phyloP scores from a whole-genome alignment of 2,888 invertebrate species.

The Hoplodrina blanda region DNA sequence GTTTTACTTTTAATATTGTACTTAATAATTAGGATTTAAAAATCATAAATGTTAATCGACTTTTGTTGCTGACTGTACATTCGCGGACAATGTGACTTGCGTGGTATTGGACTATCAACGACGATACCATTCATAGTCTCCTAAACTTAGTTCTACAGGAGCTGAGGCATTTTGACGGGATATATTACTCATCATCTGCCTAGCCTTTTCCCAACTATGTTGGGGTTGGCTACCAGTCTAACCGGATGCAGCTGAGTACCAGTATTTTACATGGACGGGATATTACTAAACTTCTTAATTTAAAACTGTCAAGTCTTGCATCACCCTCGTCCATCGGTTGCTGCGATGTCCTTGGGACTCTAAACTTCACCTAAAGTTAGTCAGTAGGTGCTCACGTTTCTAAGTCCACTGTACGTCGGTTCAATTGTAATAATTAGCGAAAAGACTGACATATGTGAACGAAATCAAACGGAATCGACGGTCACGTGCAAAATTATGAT shows the following conservation, averaged over 20 bases:
- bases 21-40: too few relatives aligned
- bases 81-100: too few relatives aligned
- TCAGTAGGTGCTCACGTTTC: conserved; percentile 62
- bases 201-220: too few relatives aligned
- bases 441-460: conserved; percentile 84
- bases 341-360: conserved; percentile 54
- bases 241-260: too few relatives aligned
- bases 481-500: conserved; percentile 79
- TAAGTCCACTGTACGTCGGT: conserved; percentile 62
- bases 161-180: too few relatives aligned
- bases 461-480: conserved; percentile 74
- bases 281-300: conserved; percentile 41
- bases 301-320: conserved; percentile 21
- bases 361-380: conserved; percentile 58
- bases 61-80: too few relatives aligned
- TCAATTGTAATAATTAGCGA: conserved; percentile 71
- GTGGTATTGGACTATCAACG: too few relatives aligned
- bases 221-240: too few relatives aligned
- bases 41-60: too few relatives aligned
- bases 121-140: too few relatives aligned
- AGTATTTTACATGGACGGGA: conserved; percentile 17
- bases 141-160: background rate
- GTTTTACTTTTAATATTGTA: too few relatives aligned
- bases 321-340: conserved; percentile 24
- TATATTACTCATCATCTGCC: too few relatives aligned